Evolutionary conservation across 1,140 invertebrate species (phyloP), one percentile per base, ranked within the genome.

Genomic region (Trichogramma pretiosum): DNA sequence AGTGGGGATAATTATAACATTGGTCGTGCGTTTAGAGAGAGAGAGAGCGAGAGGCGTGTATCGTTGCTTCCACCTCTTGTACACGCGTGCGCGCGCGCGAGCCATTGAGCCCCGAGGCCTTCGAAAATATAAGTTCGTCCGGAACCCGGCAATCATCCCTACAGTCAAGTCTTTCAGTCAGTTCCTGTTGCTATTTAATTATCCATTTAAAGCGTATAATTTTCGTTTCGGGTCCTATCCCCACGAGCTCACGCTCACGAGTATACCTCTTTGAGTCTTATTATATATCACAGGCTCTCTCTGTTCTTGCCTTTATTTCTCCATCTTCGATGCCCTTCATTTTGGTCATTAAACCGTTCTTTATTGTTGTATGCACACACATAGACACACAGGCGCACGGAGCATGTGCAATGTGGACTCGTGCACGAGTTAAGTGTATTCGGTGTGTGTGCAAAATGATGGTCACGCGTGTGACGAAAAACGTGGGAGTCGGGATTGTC

Each of bases 201-300:
- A 72, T 71, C 70, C 68, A 71, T 71, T 71, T 72, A 72, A 68
- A 70, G 56, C 65, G 60, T 72, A 63, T 72, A 72, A 72, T 72
- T 68, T 71, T 66, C 61, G 68, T 56, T 56, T 56, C 54, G 55
- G 64, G 59, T 58, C 58, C 46, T 49, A 50, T 62, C 59, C 57
- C 56, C 56, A 56, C 52, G 58, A 51, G 48, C 38, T 17, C 53
- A 57, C 60, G 47, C 54, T 36, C 26, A 48, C 55, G 55, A 49
- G 47, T 50, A 36, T 19, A 34, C 7, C 14, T 39, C 39, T 26
- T 28, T 28, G 5, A 7, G 10, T 43, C 36, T 32, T 16, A 39
- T 30, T 39, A 28, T 40, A 33, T 47, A 36, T 14, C 21, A 10
- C 22, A n/a, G 19, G 30, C 42, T 9, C 32, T n/a, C 41, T 44